These are phyloP conservation scores for Eristalis arbustorum DNA, from an alignment of 2,888 invertebrate species.

Conservation along the genomic window DNA sequence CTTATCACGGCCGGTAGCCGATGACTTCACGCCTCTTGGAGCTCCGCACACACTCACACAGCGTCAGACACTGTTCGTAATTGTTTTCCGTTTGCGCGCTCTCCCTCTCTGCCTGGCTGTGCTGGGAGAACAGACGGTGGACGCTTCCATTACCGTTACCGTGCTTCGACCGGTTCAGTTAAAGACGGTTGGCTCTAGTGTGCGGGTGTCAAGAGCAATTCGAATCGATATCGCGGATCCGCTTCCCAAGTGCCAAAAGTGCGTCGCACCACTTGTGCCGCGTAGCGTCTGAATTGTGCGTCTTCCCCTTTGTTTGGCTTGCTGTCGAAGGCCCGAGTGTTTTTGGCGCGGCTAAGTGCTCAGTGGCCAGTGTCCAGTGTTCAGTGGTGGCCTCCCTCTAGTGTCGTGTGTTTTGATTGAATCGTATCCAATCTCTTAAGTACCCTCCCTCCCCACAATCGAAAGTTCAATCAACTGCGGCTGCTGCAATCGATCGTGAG, in stretches of 20 bases:
- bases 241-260: neutral
- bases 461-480: neutral
- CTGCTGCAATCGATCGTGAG: neutral
- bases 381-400: neutral
- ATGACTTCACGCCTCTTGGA: constrained; percentile 39
- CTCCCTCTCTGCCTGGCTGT: neutral
- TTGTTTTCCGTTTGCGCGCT: constrained; percentile 28
- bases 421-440: too few relatives aligned
- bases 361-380: neutral
- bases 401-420: neutral
- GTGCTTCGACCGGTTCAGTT: constrained; percentile 52
- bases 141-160: constrained; percentile 35
- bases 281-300: neutral
- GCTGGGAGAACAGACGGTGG: neutral
- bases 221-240: neutral
- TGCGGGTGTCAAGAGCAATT: constrained; percentile 26
- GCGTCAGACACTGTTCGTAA: neutral
- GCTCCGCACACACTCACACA: constrained; percentile 2
- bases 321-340: neutral
- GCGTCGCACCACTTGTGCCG: neutral
- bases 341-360: neutral
- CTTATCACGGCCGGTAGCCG: constrained; percentile 31
- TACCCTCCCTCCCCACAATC: neutral
- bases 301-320: neutral
- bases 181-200: constrained; percentile 37